phyloP scores from a whole-genome alignment of 2,888 invertebrate species.

The Eupithecia insigniata region DNA sequence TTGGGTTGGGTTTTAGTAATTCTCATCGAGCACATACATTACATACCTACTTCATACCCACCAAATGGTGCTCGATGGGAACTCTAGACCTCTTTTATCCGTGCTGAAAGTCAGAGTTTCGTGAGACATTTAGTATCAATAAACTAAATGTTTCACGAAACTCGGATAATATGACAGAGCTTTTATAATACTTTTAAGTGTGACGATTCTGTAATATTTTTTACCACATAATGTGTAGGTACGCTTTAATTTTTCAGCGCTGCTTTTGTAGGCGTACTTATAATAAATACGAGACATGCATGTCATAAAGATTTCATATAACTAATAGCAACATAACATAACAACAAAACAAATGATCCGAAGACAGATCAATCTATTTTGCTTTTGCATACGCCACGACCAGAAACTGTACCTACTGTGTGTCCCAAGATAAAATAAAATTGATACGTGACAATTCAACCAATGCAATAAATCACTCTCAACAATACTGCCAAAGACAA shows the following conservation, averaged over 20 bases:
- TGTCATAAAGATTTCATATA: not conserved
- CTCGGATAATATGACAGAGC: not conserved
- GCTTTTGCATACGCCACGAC: not conserved
- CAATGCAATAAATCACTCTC: conserved; percentile 43
- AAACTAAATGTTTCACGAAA: not conserved
- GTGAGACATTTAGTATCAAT: no score
- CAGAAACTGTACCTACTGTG: conserved; percentile 14
- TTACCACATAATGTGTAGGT: not conserved
- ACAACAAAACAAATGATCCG: not conserved
- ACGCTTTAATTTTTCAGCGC: not conserved
- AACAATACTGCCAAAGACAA: conserved; percentile 45
- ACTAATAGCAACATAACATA: no score
- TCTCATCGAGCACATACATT: no score
- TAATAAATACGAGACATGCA: not conserved
- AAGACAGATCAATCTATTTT: conserved; percentile 1
- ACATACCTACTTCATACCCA: no score
- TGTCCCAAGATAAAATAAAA: conserved; percentile 21
- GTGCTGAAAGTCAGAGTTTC: no score
- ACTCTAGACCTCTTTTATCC: no score
- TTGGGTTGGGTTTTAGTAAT: no score
- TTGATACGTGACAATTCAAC: conserved; percentile 31
- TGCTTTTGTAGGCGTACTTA: not conserved
- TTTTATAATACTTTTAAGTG: not conserved
- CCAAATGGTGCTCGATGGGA: no score
- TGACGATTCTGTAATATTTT: not conserved